Evolutionary conservation across 1,140 invertebrate genomes (phyloP).

Genomic region (Euborellia annulipes): DNA sequence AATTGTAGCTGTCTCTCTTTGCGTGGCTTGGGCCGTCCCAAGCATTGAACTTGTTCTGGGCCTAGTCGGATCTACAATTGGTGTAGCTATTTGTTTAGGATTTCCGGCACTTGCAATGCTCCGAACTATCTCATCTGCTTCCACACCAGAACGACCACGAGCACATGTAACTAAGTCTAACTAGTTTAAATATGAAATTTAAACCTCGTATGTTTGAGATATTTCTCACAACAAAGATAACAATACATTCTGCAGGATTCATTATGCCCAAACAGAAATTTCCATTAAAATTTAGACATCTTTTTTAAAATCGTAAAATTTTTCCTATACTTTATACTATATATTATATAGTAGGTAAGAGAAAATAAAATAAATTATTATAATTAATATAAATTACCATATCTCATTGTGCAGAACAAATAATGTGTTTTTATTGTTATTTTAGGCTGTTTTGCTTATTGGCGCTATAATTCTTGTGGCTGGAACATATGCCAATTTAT

Average conservation of each 20-base stretch:
- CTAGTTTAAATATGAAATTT: too few species aligned
- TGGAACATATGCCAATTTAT: slow-evolving; percentile 73
- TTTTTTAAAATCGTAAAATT: not conserved
- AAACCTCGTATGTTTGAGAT: not conserved
- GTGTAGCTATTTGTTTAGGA: slow-evolving; percentile 83
- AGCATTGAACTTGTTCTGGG: slow-evolving; percentile 87
- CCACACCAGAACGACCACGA: slow-evolving; percentile 27
- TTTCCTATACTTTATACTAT: not conserved
- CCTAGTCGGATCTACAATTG: slow-evolving; percentile 84
- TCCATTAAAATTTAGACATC: not conserved
- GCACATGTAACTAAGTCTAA: slow-evolving; percentile 29
- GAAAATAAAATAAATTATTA: not conserved
- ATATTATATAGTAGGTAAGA: not conserved
- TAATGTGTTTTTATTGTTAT: slow-evolving; percentile 5
- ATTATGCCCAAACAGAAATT: too few species aligned
- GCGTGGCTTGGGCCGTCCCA: slow-evolving; percentile 56
- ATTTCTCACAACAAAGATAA: too few species aligned
- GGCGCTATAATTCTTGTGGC: slow-evolving; percentile 68
- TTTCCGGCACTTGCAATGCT: slow-evolving; percentile 61
- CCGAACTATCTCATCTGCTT: slow-evolving; percentile 25
- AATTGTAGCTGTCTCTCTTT: not conserved
- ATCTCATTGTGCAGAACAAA: not conserved
- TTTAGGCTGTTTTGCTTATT: slow-evolving; percentile 51
- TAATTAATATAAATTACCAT: not conserved
- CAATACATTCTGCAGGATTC: too few species aligned